phyloP scores from a whole-genome alignment of 2,888 invertebrate genomes.

The Emmelina monodactyla region DNA sequence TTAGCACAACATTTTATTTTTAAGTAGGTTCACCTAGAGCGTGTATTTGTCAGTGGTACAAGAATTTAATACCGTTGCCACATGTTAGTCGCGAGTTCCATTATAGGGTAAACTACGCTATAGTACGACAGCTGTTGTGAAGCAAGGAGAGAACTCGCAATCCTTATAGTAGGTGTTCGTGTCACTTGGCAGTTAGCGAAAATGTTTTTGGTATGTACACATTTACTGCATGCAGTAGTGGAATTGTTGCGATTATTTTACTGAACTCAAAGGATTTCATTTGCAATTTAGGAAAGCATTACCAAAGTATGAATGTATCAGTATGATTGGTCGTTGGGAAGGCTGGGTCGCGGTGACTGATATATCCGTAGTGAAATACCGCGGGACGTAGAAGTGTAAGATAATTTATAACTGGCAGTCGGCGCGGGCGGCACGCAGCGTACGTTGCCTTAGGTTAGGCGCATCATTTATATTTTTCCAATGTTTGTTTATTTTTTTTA shows the following conservation, averaged over 20 bases:
- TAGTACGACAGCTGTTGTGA: constrained; percentile 10
- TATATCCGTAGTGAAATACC: constrained; percentile 55
- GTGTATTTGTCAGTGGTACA: constrained; percentile 1
- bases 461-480: constrained; percentile 62
- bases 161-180: constrained; percentile 21
- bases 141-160: constrained; percentile 13
- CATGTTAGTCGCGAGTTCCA: constrained; percentile 11
- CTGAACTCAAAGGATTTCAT: not conserved
- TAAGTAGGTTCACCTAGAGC: not conserved
- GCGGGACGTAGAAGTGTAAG: constrained; percentile 48
- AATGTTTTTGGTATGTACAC: constrained; percentile 21
- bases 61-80: constrained; percentile 1
- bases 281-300: constrained; percentile 16
- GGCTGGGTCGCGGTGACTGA: constrained; percentile 42
- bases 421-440: constrained; percentile 35
- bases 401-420: constrained; percentile 54
- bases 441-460: constrained; percentile 52
- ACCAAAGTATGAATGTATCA: constrained; percentile 39
- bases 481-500: constrained; percentile 57
- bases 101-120: constrained; percentile 11
- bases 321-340: constrained; percentile 46
- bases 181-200: constrained; percentile 27
- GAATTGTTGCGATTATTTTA: constrained; percentile 1
- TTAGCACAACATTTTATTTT: not conserved
- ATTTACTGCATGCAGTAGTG: constrained; percentile 6